Conservation (phyloP, 1,140 invertebrate genomes). For the Polypedilum pembai region DNA sequence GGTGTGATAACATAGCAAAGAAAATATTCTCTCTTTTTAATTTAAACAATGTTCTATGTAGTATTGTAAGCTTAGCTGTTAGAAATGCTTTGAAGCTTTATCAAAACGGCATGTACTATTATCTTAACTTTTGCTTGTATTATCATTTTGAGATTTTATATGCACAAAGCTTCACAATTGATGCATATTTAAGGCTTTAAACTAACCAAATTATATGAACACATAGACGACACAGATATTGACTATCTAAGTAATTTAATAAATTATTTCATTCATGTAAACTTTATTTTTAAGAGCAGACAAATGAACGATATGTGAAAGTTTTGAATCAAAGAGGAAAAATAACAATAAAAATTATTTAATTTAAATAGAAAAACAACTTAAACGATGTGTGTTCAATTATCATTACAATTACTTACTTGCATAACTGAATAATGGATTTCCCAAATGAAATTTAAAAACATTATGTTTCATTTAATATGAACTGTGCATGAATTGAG, state of each 20-base stretch:
- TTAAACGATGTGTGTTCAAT: no score
- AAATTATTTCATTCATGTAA: neutral
- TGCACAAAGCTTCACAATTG: neutral
- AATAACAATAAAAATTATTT: neutral
- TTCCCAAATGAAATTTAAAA: no score
- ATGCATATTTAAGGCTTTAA: neutral
- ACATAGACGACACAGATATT: neutral
- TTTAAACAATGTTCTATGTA: neutral
- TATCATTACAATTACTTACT: no score
- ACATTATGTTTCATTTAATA: no score
- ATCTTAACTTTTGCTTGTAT: neutral
- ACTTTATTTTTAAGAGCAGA: neutral
- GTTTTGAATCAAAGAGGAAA: neutral
- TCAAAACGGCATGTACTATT: no score
- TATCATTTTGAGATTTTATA: conserved; percentile 3
- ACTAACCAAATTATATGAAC: neutral
- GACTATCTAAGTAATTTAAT: neutral
- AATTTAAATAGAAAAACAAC: neutral
- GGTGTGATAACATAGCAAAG: conserved; percentile 16
- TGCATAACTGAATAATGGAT: no score
- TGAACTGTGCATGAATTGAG: no score
- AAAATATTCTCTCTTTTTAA: neutral
- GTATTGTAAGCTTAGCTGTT: no score
- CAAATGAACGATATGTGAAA: neutral
- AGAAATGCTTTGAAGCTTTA: no score